Conservation (phyloP, 2,888 invertebrate genomes). For the Pachydiplax longipennis region DNA sequence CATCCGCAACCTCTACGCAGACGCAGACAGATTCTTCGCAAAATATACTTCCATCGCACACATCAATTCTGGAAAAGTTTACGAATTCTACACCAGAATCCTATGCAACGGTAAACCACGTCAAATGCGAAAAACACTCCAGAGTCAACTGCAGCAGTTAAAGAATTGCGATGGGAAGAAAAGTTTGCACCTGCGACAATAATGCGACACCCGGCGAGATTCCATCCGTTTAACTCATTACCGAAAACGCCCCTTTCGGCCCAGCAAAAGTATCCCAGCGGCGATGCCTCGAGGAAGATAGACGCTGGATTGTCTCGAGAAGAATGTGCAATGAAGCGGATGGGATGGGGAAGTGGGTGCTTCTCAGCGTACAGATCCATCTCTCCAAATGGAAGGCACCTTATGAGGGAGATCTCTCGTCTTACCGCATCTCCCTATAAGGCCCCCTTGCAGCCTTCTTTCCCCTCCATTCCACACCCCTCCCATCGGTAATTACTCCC, state of each 20-base stretch:
- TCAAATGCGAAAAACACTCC: too few species aligned
- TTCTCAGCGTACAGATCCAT: background rate
- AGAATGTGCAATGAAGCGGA: background rate
- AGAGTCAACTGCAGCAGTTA: too few species aligned
- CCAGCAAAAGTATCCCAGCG: background rate
- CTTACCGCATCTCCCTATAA: background rate
- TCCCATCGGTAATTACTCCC: background rate
- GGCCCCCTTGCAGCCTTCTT: background rate
- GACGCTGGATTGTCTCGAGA: background rate
- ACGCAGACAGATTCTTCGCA: too few species aligned
- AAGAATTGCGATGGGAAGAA: too few species aligned
- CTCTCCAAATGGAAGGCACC: background rate
- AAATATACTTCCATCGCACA: too few species aligned
- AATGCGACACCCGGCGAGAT: background rate
- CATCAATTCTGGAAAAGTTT: too few species aligned
- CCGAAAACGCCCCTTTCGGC: background rate
- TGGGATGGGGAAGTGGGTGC: background rate
- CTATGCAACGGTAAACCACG: too few species aligned
- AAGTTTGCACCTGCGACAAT: too few species aligned
- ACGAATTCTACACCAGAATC: too few species aligned
- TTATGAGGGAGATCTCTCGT: background rate
- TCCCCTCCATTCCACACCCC: background rate
- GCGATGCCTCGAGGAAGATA: background rate
- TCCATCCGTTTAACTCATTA: background rate
- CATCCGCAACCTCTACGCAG: too few species aligned